These are phyloP conservation scores for Euwallacea similis DNA, from an alignment of 1,140 invertebrate genomes.

Conservation along the genomic window DNA sequence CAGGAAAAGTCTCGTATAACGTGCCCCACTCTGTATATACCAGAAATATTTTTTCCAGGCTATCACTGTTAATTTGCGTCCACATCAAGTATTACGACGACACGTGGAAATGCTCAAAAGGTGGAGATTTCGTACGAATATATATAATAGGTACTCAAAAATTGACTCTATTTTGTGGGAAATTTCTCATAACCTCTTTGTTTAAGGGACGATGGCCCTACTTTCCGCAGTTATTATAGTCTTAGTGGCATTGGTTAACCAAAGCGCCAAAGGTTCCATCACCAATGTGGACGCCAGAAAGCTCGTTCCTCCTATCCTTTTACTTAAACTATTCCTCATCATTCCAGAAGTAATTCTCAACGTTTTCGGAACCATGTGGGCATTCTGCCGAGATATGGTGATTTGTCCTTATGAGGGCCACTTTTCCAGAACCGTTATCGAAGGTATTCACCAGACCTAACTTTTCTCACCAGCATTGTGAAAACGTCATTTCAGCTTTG, in stretches of 20 bases:
- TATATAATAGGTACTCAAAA: slow-evolving; percentile 58
- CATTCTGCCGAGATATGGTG: slow-evolving; percentile 68
- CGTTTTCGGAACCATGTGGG: slow-evolving; percentile 79
- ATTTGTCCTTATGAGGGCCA: slow-evolving; percentile 66
- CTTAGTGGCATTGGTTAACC: slow-evolving; percentile 66
- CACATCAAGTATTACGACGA: slow-evolving; percentile 65
- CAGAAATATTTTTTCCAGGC: slow-evolving; percentile 55
- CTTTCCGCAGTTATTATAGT: slow-evolving; percentile 64
- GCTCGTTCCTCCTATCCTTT: slow-evolving; percentile 66
- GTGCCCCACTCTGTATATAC: too few relatives aligned
- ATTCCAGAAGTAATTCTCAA: slow-evolving; percentile 77
- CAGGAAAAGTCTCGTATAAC: too few relatives aligned
- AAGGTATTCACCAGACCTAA: slow-evolving; percentile 56
- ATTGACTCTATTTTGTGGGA: neutral
- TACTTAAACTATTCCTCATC: slow-evolving; percentile 69
- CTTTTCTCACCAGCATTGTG: neutral
- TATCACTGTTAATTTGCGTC: slow-evolving; percentile 66
- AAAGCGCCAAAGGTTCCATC: slow-evolving; percentile 70
- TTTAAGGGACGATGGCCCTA: slow-evolving; percentile 61
- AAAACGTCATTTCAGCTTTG: slow-evolving; percentile 59
- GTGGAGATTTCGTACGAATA: slow-evolving; percentile 67
- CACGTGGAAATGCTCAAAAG: slow-evolving; percentile 64
- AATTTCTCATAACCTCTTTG: neutral
- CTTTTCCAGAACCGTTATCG: slow-evolving; percentile 72
- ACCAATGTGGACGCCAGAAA: slow-evolving; percentile 67